These are phyloP conservation scores for Cryptosula pallasiana DNA, from an alignment of 2,888 invertebrate species.

Conservation along the genomic window DNA sequence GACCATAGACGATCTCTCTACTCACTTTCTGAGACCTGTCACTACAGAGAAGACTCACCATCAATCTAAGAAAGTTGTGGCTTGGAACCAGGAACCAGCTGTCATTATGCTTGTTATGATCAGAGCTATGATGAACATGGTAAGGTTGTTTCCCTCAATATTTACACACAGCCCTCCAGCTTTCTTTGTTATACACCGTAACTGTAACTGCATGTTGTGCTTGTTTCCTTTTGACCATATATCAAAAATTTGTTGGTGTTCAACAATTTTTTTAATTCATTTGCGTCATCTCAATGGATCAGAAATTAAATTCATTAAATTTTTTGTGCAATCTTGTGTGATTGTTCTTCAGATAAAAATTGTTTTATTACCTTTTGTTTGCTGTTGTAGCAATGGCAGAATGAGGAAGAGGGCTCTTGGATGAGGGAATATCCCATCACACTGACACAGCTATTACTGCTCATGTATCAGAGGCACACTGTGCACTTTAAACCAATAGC, in stretches of 20 bases:
- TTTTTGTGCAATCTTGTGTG: too few species aligned
- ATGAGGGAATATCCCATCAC: constrained; percentile 54
- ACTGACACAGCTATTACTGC: constrained; percentile 74
- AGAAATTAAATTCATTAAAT: too few species aligned
- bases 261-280: too few species aligned
- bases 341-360: too few species aligned
- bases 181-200: too few species aligned
- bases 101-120: constrained; percentile 80
- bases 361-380: background rate
- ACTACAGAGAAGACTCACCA: background rate
- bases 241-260: too few species aligned
- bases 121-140: constrained; percentile 61
- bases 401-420: constrained; percentile 34
- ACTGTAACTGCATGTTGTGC: too few species aligned
- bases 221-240: too few species aligned
- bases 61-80: background rate
- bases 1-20: background rate
- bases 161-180: too few species aligned
- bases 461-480: constrained; percentile 88
- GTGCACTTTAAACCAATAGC: constrained; percentile 83
- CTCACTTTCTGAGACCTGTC: background rate
- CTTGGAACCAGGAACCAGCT: constrained; percentile 77
- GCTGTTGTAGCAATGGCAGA: constrained; percentile 29
- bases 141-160: constrained; percentile 40
- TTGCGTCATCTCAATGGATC: too few species aligned